A percentile compares a stretch with the other conserved stretches of the same genome.
These are phyloP conservation scores for Falco naumanni DNA, from an alignment of 2,797 vertebrate species.

Conservation along the genomic window DNA sequence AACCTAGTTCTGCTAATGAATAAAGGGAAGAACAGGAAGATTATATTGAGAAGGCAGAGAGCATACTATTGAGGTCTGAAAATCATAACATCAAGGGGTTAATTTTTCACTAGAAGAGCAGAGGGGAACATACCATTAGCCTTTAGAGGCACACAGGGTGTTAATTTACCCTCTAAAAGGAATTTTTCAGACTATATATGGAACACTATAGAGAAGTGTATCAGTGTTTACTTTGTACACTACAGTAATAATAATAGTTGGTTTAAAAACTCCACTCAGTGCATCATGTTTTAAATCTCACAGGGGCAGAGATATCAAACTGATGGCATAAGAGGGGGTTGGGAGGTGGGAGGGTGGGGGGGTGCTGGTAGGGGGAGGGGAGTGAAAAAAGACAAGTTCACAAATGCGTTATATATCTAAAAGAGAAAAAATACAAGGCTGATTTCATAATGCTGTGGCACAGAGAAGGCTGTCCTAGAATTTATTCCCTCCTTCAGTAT, in stretches of 20 bases:
- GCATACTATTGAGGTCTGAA: neutral
- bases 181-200: neutral
- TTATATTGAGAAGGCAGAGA: neutral
- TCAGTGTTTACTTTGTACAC: neutral
- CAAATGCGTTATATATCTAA: neutral
- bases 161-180: neutral
- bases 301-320: neutral
- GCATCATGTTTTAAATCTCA: neutral
- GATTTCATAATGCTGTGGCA: neutral
- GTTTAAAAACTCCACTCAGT: neutral
- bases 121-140: neutral
- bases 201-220: neutral
- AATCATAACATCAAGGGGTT: neutral
- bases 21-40: neutral
- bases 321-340: neutral
- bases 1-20: neutral
- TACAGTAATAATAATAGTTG: neutral
- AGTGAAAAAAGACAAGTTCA: neutral
- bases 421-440: neutral
- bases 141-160: neutral
- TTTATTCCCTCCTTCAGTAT: neutral
- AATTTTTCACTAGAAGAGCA: neutral
- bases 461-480: neutral
- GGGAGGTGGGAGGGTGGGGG: no score
- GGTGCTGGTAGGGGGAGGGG: no score